These are phyloP conservation scores for Paraescarpia echinospica DNA, from an alignment of 1,140 invertebrate species.

Conservation along the genomic window DNA sequence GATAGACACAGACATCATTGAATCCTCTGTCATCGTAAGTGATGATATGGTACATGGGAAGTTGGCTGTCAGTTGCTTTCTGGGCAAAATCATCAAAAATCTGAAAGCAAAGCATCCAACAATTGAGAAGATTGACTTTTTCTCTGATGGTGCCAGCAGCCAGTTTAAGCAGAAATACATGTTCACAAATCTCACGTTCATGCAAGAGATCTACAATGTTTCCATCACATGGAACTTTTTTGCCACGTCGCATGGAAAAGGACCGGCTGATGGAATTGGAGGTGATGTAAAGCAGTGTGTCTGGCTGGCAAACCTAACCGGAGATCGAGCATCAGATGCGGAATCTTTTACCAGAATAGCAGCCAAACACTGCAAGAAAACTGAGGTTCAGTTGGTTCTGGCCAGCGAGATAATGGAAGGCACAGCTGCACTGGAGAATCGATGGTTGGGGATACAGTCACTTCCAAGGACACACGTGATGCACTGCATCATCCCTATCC, in stretches of 20 bases:
- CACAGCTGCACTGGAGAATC: too few species aligned
- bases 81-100: background rate
- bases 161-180: constrained; percentile 18
- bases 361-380: too few species aligned
- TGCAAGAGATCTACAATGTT: background rate
- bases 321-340: too few species aligned
- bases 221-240: constrained; percentile 19
- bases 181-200: background rate
- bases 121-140: constrained; percentile 11
- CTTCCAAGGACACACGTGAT: too few species aligned
- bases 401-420: too few species aligned
- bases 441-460: too few species aligned
- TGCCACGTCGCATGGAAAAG: constrained; percentile 26
- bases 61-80: background rate
- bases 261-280: constrained; percentile 17
- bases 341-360: too few species aligned
- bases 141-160: constrained; percentile 18
- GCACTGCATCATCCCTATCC: too few species aligned
- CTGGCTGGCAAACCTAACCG: background rate
- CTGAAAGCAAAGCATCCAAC: constrained; percentile 12
- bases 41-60: constrained; percentile 7
- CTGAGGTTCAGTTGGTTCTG: too few species aligned
- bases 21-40: constrained; percentile 16
- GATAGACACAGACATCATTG: background rate
- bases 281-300: constrained; percentile 16